Conservation (phyloP, 2,797 vertebrate genomes). For the Bovichtus variegatus region DNA sequence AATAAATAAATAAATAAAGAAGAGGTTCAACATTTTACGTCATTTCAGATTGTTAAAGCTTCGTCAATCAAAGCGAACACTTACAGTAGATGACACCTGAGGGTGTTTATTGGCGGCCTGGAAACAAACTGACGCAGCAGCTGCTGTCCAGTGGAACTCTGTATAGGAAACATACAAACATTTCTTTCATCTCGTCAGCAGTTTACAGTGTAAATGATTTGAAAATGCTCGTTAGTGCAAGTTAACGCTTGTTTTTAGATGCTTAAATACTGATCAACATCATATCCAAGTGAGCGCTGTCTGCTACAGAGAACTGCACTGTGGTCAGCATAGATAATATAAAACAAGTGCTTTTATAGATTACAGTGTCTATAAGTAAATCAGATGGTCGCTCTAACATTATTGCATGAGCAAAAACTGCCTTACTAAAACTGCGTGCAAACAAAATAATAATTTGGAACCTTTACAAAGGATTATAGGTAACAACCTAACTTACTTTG, state of each 20-base stretch:
- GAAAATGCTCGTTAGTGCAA: not conserved
- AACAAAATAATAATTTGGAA: not conserved
- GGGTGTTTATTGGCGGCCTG: slow-evolving; percentile 1
- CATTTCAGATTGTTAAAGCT: not conserved
- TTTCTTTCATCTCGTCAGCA: slow-evolving; percentile 5
- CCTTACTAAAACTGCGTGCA: not conserved
- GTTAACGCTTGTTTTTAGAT: not conserved
- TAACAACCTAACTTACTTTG: not conserved
- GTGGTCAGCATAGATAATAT: too few species aligned
- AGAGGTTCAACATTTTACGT: not conserved
- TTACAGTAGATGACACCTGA: slow-evolving; percentile 50
- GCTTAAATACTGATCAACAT: not conserved
- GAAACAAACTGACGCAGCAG: not conserved
- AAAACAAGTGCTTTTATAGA: not conserved
- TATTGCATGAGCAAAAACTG: not conserved
- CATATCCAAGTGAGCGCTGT: not conserved
- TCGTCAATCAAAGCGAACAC: slow-evolving; percentile 35
- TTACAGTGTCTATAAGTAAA: not conserved
- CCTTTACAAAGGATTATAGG: not conserved
- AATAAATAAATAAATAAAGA: too few species aligned
- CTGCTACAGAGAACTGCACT: too few species aligned
- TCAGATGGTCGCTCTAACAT: not conserved
- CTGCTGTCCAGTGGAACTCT: slow-evolving; percentile 27
- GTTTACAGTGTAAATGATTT: not conserved
- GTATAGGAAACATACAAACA: slow-evolving; percentile 28